Evolutionary conservation across 2,797 vertebrate species (phyloP).

Genomic region (Protosalanx chinensis): DNA sequence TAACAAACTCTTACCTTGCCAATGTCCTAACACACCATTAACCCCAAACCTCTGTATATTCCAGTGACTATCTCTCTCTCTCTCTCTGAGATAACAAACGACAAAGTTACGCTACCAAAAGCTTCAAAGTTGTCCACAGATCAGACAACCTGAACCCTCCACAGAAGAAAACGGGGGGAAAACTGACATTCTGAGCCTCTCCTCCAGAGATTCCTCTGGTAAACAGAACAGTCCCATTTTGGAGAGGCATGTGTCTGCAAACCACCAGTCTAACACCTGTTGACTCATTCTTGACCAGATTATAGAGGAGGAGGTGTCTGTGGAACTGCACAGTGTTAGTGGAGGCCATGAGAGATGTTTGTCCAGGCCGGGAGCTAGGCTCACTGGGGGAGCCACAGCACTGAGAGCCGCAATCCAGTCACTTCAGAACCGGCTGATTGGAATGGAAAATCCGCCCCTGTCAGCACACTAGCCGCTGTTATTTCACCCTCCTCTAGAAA

Average conservation of each 20-base stretch:
- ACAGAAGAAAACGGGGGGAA: no score
- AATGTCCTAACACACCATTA: neutral
- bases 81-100: no score
- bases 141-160: no score
- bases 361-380: neutral
- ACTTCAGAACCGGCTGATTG: constrained; percentile 13
- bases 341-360: neutral
- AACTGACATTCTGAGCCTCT: no score
- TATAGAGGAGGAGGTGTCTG: neutral
- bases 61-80: no score
- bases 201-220: no score
- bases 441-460: constrained; percentile 19
- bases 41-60: no score
- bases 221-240: no score
- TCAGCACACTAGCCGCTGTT: constrained; percentile 34
- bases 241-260: neutral
- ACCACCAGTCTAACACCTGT: constrained; percentile 8
- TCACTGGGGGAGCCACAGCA: neutral
- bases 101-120: no score
- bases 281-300: neutral
- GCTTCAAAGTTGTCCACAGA: no score
- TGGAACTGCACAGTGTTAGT: neutral
- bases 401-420: neutral
- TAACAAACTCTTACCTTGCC: constrained; percentile 25
- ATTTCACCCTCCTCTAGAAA: constrained; percentile 37